A percentile compares a stretch with the other conserved stretches of the same genome.
Evolutionary conservation across 2,113 vertebrate species (phyloP).

Genomic region (Phylloscopus trochiloides): DNA sequence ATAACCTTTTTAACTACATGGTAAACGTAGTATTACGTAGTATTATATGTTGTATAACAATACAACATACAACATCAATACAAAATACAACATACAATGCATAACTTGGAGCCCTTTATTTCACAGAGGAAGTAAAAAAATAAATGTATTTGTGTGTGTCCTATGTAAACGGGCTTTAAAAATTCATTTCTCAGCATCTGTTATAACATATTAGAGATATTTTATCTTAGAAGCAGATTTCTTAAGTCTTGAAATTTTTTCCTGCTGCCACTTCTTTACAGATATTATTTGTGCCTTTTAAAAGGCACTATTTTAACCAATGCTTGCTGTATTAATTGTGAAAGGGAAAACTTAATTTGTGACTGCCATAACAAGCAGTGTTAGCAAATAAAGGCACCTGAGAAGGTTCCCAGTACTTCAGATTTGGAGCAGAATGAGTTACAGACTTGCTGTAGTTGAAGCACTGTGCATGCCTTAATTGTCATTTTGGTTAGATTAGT

Average conservation of each 20-base stretch:
- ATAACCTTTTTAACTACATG: too few relatives aligned
- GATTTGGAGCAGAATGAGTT: neutral
- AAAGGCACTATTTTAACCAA: neutral
- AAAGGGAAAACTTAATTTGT: neutral
- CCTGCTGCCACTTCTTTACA: neutral
- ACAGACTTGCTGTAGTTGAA: neutral
- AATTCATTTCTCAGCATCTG: conserved; percentile 27
- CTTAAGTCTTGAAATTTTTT: neutral
- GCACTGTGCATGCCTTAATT: neutral
- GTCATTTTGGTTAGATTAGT: neutral
- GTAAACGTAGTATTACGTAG: too few relatives aligned
- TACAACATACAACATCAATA: too few relatives aligned
- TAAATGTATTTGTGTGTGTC: neutral
- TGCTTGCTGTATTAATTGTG: neutral
- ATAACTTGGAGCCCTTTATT: too few relatives aligned
- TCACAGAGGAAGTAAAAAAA: conserved; percentile 45
- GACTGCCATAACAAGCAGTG: neutral
- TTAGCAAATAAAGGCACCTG: neutral
- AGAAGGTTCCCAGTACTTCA: neutral
- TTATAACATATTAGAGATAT: neutral
- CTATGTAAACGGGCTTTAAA: neutral
- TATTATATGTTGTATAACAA: too few relatives aligned
- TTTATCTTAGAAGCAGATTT: conserved; percentile 26
- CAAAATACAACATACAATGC: too few relatives aligned
- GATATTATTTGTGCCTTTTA: neutral